These are phyloP conservation scores for Battus philenor DNA, from an alignment of 1,140 invertebrate species.

Conservation along the genomic window DNA sequence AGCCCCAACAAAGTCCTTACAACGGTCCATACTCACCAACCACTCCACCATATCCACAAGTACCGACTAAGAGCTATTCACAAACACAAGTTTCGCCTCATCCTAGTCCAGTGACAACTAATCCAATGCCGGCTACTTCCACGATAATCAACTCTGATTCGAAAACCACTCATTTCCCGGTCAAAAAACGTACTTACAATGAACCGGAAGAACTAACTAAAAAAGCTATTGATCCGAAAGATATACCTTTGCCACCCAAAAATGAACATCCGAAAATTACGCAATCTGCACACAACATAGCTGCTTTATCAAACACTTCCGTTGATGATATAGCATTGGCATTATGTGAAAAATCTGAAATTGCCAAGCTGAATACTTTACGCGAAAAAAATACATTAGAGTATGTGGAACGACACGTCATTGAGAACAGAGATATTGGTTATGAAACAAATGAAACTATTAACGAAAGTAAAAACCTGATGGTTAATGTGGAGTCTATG, in stretches of 20 bases:
- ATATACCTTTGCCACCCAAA: conserved; percentile 25
- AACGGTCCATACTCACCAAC: conserved; percentile 65
- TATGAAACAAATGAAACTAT: conserved; percentile 32
- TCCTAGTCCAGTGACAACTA: conserved; percentile 22
- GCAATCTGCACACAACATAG: conserved; percentile 27
- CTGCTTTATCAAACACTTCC: conserved; percentile 30
- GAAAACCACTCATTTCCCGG: conserved; percentile 57
- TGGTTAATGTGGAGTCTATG: conserved; percentile 26
- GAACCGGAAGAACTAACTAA: conserved; percentile 57
- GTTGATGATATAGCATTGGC: conserved; percentile 58
- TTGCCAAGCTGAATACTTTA: conserved; percentile 42
- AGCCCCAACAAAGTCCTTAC: conserved; percentile 68
- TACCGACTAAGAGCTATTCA: conserved; percentile 46
- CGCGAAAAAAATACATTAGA: conserved; percentile 38
- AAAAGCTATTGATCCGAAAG: conserved; percentile 35
- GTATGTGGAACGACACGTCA: conserved; percentile 28
- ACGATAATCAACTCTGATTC: conserved; percentile 33
- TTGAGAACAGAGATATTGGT: conserved; percentile 30
- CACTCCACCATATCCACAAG: conserved; percentile 36
- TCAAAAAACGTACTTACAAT: conserved; percentile 78
- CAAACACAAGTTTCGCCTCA: conserved; percentile 51
- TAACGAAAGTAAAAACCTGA: conserved; percentile 32
- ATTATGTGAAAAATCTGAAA: conserved; percentile 58
- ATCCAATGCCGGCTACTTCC: conserved; percentile 20
- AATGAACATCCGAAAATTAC: conserved; percentile 40